Evolutionary conservation across 2,888 invertebrate genomes (phyloP).

Genomic region (Octonoba sinensis): DNA sequence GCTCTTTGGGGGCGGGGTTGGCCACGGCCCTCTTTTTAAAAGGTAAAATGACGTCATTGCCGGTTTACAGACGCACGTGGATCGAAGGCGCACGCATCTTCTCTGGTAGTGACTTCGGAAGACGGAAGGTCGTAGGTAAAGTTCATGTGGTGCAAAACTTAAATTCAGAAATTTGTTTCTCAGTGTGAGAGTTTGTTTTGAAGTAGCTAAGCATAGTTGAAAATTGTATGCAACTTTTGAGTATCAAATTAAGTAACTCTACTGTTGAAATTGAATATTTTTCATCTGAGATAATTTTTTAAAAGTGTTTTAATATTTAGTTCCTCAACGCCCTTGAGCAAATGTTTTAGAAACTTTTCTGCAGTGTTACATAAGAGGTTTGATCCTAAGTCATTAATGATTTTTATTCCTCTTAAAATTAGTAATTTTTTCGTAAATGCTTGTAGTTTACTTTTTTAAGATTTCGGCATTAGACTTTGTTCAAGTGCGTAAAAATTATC

Average conservation of each 20-base stretch:
- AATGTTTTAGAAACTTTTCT: constrained; percentile 29
- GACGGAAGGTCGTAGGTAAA: constrained; percentile 56
- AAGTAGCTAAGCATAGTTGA: neutral
- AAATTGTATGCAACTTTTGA: neutral
- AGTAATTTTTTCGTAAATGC: no score
- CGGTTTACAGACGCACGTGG: constrained; percentile 47
- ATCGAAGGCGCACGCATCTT: constrained; percentile 46
- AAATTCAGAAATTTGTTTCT: constrained; percentile 1
- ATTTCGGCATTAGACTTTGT: neutral
- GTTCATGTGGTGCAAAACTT: constrained; percentile 44
- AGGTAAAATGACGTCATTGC: constrained; percentile 40
- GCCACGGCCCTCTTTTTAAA: neutral
- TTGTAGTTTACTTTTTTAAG: no score
- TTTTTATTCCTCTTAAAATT: neutral
- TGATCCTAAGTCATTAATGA: neutral
- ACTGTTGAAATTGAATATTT: neutral
- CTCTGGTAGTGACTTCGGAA: constrained; percentile 42
- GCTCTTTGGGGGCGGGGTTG: constrained; percentile 37
- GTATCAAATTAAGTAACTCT: neutral
- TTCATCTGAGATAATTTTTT: neutral
- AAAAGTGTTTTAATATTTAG: neutral
- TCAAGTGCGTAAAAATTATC: neutral
- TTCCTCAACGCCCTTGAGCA: constrained; percentile 53
- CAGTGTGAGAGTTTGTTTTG: neutral
- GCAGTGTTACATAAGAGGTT: constrained; percentile 38